Percentiles rank a stretch among this genome's conserved stretches.
Conservation (phyloP, 2,113 vertebrate genomes). For the Lepus europaeus region DNA sequence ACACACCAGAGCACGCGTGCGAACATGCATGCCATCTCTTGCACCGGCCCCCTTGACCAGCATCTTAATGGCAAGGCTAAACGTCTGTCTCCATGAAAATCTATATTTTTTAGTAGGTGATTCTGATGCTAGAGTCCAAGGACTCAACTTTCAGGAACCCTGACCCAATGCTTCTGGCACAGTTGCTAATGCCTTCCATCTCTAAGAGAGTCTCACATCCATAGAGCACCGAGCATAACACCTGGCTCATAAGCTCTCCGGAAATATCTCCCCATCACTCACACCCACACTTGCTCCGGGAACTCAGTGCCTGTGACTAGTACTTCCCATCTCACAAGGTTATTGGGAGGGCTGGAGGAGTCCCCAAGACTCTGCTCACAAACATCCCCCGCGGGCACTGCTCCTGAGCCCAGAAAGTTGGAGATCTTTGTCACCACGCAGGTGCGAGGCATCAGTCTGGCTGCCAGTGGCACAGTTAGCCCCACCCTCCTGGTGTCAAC, state of each 20-base stretch:
- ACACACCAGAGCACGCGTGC: too few species aligned
- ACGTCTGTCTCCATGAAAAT: not conserved
- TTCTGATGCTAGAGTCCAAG: not conserved
- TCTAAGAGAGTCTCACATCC: not conserved
- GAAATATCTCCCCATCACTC: not conserved
- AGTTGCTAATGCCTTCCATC: not conserved
- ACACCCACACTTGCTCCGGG: not conserved
- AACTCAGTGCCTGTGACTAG: not conserved
- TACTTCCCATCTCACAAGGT: not conserved
- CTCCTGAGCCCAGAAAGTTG: not conserved
- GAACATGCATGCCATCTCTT: too few species aligned
- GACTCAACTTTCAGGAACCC: not conserved
- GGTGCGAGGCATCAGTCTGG: not conserved
- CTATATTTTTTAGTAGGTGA: not conserved
- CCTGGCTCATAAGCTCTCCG: not conserved
- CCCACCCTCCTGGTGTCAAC: not conserved
- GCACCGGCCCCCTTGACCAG: too few species aligned
- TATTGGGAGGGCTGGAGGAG: fast-evolving
- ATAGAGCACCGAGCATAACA: fast-evolving
- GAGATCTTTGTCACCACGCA: not conserved
- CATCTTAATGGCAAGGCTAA: too few species aligned
- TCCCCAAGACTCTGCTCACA: not conserved
- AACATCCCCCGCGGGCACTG: not conserved
- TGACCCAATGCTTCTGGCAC: not conserved
- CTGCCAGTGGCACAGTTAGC: too few species aligned